Base-by-base conservation (phyloP, 2,113 vertebrate genomes). In the Excalfactoria chinensis region DNA sequence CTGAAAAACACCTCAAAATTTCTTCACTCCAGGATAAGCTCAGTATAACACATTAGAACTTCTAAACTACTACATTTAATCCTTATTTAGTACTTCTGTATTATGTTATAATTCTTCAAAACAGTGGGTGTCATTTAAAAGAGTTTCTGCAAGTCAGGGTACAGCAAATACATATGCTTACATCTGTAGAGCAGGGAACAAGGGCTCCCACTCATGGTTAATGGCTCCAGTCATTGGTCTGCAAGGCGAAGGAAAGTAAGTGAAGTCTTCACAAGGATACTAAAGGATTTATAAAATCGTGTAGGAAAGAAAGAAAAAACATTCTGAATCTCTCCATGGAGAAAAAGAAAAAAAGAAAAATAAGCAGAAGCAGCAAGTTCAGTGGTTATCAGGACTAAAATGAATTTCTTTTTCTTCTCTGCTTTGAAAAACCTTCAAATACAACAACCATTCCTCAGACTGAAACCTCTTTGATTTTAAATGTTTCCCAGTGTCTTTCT, bases 401-500 rank as follows among this genome's bases (percentile, higher is more conserved):
- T 66, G 46, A 84, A 73, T 44, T 67, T 86, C 48, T 67, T 86
- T 84, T 86, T 77, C 78, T 93, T 82, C 68, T 86, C 70, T 85
- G 44, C 62, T 93, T 95, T 92, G 84, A 94, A 97, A 97, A 96
- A 80, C 30, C 75, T 90, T 93, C 67, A 94, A 80, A 86, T 86
- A 86, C 46, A 96, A 95, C 93, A 96, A 93, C 96, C 90, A 91
- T 90, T 90, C 69, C 78, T 94, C 55, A 93, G 66, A 89, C 90
- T 89, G 86, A 94, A 96, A 88, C 66, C 40, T 86, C 95, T 96
- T 97, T 93, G 93, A 95, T 96, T 97, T 95, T 77, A 92, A 94
- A 97, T 79, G 90, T 93, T 95, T 97, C 91, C 73, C 76, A 64
- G 92, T 97, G 95, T 97, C 95, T 87, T 96, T 96, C 91, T 81